Base-by-base conservation (phyloP, 2,797 vertebrate genomes). In the Lacerta agilis region DNA sequence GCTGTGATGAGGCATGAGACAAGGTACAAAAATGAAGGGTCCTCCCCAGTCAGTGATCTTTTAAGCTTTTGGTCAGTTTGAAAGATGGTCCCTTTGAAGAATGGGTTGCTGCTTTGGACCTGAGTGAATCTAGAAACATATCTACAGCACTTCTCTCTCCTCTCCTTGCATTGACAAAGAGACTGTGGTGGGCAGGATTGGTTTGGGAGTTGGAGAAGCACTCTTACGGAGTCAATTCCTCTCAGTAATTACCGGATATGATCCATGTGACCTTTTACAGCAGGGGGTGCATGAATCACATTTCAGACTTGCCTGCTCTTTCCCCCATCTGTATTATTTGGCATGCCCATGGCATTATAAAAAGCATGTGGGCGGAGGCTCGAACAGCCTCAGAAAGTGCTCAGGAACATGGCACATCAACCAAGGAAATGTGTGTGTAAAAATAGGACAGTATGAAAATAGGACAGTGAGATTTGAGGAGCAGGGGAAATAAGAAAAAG, bases 381-480 rank as follows among this genome's bases (percentile, higher is more conserved):
- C 11, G 5, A 75, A 82, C 49, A 81, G 73, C 72, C 58, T 83
- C 72, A 67, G 43, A 77, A 87, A 83, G 23, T 36, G 64, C 43
- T 87, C n/a, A 27, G 80, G 80, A 83, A 87, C 80, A 55, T 25
- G 38, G 80, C 80, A 41, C 80, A 87, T 83, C 61, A 55, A 67
- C 17, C 43, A 58, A 81, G 61, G 58, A 82, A 87, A 43, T 33
- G 7, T 45, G 58, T 49, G 33, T 76, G 33, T 38, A 89, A 89
- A 85, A 85, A 89, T 85, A 85, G 78, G 58, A 67, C 29, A 41
- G 33, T 25, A 88, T 79, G 67, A 79, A 88, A 88, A 85, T 73
- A 88, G 86, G 45, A 69, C 23, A 73, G 49, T 23, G 38, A 83
- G 58, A 82, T 25, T 81, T n/a, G 36, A 80, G 18, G 17, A 29